Percentiles rank a stretch among this genome's conserved stretches.
Evolutionary conservation across 2,113 vertebrate species (phyloP).

Genomic region (Thryonomys swinderianus): DNA sequence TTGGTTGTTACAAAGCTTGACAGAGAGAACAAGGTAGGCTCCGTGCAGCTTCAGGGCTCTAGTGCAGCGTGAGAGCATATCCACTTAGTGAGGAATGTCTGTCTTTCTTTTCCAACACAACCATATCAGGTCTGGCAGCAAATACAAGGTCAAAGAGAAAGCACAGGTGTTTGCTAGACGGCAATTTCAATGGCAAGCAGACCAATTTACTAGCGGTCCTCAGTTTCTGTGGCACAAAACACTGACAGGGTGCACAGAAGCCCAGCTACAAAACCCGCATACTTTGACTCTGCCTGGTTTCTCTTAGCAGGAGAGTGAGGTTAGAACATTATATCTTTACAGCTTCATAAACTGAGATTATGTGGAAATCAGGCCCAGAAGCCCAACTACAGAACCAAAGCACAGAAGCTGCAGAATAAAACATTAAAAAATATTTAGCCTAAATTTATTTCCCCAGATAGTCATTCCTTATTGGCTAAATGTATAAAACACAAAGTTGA

Average conservation of each 20-base stretch:
- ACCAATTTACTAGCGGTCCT: slow-evolving; percentile 79
- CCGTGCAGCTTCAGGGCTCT: slow-evolving; percentile 87
- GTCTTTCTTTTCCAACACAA: slow-evolving; percentile 84
- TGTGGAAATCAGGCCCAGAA: slow-evolving; percentile 59
- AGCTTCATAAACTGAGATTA: slow-evolving; percentile 64
- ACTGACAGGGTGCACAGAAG: slow-evolving; percentile 43
- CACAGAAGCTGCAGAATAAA: slow-evolving; percentile 65
- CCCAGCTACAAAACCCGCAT: slow-evolving; percentile 68
- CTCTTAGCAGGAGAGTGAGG: slow-evolving; percentile 46
- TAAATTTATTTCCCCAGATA: slow-evolving; percentile 74
- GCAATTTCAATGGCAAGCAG: slow-evolving; percentile 86
- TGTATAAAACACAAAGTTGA: slow-evolving; percentile 73
- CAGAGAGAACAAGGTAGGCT: slow-evolving; percentile 84
- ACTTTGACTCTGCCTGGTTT: slow-evolving; percentile 65
- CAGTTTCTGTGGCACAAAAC: slow-evolving; percentile 73
- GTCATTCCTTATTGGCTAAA: slow-evolving; percentile 69
- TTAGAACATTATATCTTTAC: slow-evolving; percentile 45
- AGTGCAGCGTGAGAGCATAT: slow-evolving; percentile 87
- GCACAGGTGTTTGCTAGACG: slow-evolving; percentile 86
- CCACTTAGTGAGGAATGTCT: slow-evolving; percentile 83
- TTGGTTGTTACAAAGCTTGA: slow-evolving; percentile 66
- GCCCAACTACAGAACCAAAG: slow-evolving; percentile 66
- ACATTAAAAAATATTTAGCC: slow-evolving; percentile 65
- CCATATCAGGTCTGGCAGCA: slow-evolving; percentile 85
- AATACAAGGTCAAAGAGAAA: slow-evolving; percentile 85